Conservation (phyloP, 2,797 vertebrate genomes). For the Vespertilio murinus region DNA sequence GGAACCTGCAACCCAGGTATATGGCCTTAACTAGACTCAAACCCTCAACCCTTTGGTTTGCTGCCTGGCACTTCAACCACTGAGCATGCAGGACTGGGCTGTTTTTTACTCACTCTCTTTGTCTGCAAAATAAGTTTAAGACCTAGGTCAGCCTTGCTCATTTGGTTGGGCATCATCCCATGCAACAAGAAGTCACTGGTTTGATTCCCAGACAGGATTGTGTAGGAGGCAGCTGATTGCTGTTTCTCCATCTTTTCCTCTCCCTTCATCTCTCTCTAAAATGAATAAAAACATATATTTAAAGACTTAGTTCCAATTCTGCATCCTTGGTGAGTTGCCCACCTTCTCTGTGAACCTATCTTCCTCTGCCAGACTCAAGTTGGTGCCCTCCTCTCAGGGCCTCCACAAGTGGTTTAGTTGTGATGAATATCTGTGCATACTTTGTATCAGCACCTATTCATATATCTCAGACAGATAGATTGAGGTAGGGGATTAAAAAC, state of each 20-base stretch:
- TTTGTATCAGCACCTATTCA: background rate
- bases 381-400: background rate
- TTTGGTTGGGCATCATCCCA: background rate
- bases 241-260: background rate
- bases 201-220: background rate
- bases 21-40: too few relatives aligned
- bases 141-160: background rate
- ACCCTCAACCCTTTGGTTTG: too few relatives aligned
- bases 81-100: too few relatives aligned
- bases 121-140: background rate
- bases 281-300: background rate
- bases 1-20: too few relatives aligned
- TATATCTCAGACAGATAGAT: background rate
- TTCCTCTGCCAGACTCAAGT: background rate
- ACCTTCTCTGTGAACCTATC: background rate
- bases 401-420: background rate
- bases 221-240: background rate
- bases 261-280: background rate
- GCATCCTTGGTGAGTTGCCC: background rate
- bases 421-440: background rate
- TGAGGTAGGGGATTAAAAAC: background rate
- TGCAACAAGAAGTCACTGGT: background rate
- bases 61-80: too few relatives aligned
- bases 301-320: background rate
- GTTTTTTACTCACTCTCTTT: background rate